phyloP scores from a whole-genome alignment of 2,113 vertebrate species.

The Tachysurus fulvidraco region DNA sequence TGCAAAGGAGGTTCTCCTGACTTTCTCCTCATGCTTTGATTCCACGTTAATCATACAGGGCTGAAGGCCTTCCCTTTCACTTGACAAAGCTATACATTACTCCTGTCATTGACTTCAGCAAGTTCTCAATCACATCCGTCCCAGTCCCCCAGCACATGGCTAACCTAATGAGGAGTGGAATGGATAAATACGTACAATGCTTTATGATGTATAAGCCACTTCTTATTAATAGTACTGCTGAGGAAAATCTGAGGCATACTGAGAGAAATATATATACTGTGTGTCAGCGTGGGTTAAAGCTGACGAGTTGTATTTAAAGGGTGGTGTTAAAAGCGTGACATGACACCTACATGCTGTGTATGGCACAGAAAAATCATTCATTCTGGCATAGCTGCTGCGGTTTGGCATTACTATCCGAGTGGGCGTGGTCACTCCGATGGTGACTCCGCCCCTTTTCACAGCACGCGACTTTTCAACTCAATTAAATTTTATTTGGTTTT shows the following conservation, averaged over 20 bases:
- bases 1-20: background rate
- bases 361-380: background rate
- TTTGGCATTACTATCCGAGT: background rate
- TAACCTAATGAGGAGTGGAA: constrained; percentile 11
- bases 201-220: constrained; percentile 8
- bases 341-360: background rate
- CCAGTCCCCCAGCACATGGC: constrained; percentile 9
- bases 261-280: background rate
- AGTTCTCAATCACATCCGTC: constrained; percentile 70
- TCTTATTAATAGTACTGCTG: background rate
- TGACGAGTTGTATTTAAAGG: background rate
- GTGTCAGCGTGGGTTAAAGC: background rate
- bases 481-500: too few relatives aligned
- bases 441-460: background rate
- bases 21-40: constrained; percentile 64
- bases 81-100: constrained; percentile 92
- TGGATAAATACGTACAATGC: background rate
- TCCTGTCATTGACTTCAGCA: constrained; percentile 88
- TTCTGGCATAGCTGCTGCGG: background rate
- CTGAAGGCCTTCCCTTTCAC: constrained; percentile 81
- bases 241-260: background rate
- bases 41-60: constrained; percentile 78
- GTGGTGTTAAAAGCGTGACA: background rate
- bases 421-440: background rate
- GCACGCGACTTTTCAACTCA: background rate